A percentile compares a stretch with the other conserved stretches of the same genome.
Evolutionary conservation across 2,113 vertebrate genomes (phyloP).

Genomic region (Takifugu bimaculatus): DNA sequence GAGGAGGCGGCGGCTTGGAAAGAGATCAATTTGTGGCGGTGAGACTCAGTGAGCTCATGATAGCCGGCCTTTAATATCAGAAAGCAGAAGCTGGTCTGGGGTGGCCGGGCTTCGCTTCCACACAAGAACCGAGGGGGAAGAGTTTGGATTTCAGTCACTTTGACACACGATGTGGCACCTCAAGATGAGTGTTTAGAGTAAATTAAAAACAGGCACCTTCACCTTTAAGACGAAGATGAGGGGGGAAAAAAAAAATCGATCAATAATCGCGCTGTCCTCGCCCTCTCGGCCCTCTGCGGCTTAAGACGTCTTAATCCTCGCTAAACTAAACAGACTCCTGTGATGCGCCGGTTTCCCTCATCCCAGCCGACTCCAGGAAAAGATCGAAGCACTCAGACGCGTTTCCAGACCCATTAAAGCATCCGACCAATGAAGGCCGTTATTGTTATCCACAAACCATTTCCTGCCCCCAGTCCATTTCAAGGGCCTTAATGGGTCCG

Average conservation of each 20-base stretch:
- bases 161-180: no score
- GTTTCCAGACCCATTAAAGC: conserved; percentile 37
- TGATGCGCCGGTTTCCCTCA: conserved; percentile 20
- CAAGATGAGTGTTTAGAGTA: no score
- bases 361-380: conserved; percentile 7
- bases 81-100: no score
- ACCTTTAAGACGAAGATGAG: background rate
- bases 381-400: conserved; percentile 7
- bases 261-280: background rate
- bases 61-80: no score
- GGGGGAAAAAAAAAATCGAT: background rate
- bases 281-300: background rate
- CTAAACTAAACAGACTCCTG: conserved; percentile 25
- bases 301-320: conserved; percentile 24
- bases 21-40: conserved; percentile 2
- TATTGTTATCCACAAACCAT: conserved; percentile 45
- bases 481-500: conserved; percentile 10
- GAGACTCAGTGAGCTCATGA: no score
- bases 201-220: background rate
- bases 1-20: conserved; percentile 19
- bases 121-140: no score
- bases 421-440: conserved; percentile 37
- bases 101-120: no score
- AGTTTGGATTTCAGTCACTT: no score
- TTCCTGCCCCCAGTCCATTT: conserved; percentile 40